Evolutionary conservation across 1,140 invertebrate species (phyloP).

Genomic region (Eciton burchellii): DNA sequence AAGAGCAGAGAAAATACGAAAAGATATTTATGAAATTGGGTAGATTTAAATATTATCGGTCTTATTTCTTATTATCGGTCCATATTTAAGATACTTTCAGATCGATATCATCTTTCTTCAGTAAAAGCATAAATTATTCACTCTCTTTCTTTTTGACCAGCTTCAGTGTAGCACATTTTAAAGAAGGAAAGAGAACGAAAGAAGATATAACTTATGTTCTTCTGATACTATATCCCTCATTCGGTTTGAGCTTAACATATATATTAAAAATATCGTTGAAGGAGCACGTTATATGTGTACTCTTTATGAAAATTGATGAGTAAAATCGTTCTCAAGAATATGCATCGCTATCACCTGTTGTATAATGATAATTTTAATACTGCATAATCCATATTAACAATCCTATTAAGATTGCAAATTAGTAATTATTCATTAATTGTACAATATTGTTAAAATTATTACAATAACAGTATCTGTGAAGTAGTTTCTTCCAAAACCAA

Average conservation of each 20-base stretch:
- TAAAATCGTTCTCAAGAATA: constrained; percentile 32
- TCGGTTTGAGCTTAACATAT: not conserved
- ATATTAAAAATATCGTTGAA: constrained; percentile 17
- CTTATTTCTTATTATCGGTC: not conserved
- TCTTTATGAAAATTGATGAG: not conserved
- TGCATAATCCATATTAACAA: not conserved
- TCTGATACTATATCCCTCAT: not conserved
- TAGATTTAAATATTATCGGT: not conserved
- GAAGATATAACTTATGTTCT: not conserved
- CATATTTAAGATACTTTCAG: not conserved
- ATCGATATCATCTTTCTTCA: too few species aligned
- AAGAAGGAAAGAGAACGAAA: constrained; percentile 8
- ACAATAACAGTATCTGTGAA: not conserved
- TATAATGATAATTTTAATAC: constrained; percentile 9
- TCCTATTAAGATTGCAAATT: not conserved
- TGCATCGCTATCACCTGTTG: constrained; percentile 1
- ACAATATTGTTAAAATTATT: constrained; percentile 46
- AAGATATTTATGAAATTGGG: constrained; percentile 3
- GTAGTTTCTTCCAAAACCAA: constrained; percentile 25
- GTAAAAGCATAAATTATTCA: too few species aligned
- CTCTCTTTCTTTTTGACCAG: too few species aligned
- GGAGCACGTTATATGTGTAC: constrained; percentile 41
- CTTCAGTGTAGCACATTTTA: not conserved
- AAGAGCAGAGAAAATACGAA: constrained; percentile 12
- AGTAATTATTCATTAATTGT: constrained; percentile 35